A percentile compares a stretch with the other conserved stretches of the same genome.
These are phyloP conservation scores for Athrips mouffetella DNA, from an alignment of 2,888 invertebrate genomes.

Conservation along the genomic window DNA sequence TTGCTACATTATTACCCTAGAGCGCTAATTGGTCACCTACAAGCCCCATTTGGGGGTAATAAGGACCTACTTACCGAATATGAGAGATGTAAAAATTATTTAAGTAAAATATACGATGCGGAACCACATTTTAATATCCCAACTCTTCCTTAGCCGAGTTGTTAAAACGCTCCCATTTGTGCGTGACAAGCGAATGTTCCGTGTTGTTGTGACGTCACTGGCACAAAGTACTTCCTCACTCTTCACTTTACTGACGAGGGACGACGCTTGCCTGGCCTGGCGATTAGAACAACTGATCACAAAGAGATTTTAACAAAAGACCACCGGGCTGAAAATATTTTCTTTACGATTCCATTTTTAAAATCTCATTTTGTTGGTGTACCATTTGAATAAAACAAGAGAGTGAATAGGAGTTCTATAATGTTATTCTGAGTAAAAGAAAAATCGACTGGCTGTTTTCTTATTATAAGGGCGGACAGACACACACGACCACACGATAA, in stretches of 20 bases:
- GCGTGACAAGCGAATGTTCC: not conserved
- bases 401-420: too few relatives aligned
- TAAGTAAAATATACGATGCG: too few relatives aligned
- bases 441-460: too few relatives aligned
- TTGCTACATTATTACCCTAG: too few relatives aligned
- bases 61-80: too few relatives aligned
- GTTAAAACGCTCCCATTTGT: slow-evolving; percentile 5
- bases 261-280: not conserved
- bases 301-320: not conserved
- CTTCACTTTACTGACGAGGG: not conserved
- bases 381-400: too few relatives aligned
- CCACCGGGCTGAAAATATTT: not conserved
- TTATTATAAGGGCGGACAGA: too few relatives aligned
- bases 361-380: not conserved
- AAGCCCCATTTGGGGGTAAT: too few relatives aligned
- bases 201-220: not conserved
- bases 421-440: too few relatives aligned
- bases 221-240: not conserved
- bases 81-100: too few relatives aligned
- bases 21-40: too few relatives aligned
- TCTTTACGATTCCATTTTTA: not conserved
- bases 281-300: not conserved
- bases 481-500: too few relatives aligned
- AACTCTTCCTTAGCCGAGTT: not conserved
- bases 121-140: not conserved